Evolutionary conservation across 2,888 invertebrate species (phyloP), one percentile per base, ranked within the genome.

Genomic region (Acleris cristana): DNA sequence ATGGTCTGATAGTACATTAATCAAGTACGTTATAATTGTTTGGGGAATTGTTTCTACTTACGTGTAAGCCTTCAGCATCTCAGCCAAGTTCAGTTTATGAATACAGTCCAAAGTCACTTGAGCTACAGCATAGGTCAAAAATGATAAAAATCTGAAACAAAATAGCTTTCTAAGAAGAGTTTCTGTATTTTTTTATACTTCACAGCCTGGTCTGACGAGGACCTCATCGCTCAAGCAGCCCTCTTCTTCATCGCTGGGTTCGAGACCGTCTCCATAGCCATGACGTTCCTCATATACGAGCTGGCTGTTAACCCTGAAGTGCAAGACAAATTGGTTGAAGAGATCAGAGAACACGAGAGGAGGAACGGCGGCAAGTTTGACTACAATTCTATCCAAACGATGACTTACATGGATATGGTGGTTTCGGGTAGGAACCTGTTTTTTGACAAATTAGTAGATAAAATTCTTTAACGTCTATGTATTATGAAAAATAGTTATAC

Each of bases 341-440:
- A 95, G 84, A 93, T 95, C 40, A 87, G 82, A 21, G 89, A 93
- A 21, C 85, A 89, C 3, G 80, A 90, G 6, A 74, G 72, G 0
- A 86, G 87, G n/a, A 85, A 87, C 7, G 88, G 83, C 0, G 89
- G 87, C 4, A 86, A 85, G 18, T 79, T 94, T 0, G 89, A 86
- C 55, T 95, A 94, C 70, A 93, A 93, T 34, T 84, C 86, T 0
- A 80, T 95, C 0, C 86, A 92, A 65, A 87, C 85, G 40, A 91
- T 95, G 94, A 88, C 88, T 23, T 95, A 95, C 69, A 78, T 95
- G 86, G 95, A 95, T 65, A 94, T 94, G 94, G 94, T 95, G 0
- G 78, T 95, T 0, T 93, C 94, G 74, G 93, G 93, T 93, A 21
- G 3, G 21, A 2, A 21, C 21, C 21, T 21, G 21, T n/a, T 21